phyloP scores from a whole-genome alignment of 2,797 vertebrate genomes.

The Agapornis canus region DNA sequence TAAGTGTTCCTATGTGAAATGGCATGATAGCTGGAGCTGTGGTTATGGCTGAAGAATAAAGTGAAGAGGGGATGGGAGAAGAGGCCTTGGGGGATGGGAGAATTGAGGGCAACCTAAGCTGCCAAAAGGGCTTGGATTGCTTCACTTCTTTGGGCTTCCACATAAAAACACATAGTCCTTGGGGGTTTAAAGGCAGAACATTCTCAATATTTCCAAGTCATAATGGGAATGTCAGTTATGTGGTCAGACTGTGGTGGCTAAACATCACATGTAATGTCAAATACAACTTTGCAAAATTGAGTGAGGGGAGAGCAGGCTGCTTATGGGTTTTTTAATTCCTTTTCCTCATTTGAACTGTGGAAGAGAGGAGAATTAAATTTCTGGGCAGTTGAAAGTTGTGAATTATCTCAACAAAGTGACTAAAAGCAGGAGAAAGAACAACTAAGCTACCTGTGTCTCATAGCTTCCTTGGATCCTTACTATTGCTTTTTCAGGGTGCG shows the following conservation, averaged over 20 bases:
- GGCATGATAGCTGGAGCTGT: neutral
- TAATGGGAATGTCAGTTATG: neutral
- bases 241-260: neutral
- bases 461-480: neutral
- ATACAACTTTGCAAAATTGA: neutral
- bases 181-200: slow-evolving; percentile 1
- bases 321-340: neutral
- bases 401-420: neutral
- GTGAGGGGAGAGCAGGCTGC: neutral
- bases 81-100: neutral
- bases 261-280: neutral
- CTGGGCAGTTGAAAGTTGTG: neutral
- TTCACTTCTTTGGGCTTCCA: neutral
- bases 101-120: neutral
- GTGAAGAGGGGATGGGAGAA: neutral
- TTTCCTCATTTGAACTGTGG: neutral
- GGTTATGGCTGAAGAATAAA: neutral
- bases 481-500: neutral
- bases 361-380: neutral
- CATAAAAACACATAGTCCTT: neutral
- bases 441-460: neutral
- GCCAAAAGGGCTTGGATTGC: neutral
- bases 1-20: neutral
- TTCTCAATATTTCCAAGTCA: slow-evolving; percentile 21
- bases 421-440: neutral